Evolutionary conservation across 2,113 vertebrate genomes (phyloP).

Genomic region (Alces alces): DNA sequence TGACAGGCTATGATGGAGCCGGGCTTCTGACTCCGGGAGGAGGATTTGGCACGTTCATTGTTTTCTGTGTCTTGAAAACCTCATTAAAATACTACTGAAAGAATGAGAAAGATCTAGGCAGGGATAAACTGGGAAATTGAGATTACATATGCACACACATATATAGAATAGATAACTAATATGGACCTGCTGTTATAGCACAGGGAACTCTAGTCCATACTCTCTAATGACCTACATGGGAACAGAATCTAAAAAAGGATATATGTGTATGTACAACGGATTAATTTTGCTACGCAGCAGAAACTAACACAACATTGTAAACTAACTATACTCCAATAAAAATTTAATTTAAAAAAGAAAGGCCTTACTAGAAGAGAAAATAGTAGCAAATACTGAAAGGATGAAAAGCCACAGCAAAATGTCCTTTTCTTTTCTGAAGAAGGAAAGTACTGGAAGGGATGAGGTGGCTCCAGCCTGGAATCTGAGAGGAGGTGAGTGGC

Average conservation of each 20-base stretch:
- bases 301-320: background rate
- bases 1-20: background rate
- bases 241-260: background rate
- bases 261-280: background rate
- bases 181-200: background rate
- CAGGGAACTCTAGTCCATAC: background rate
- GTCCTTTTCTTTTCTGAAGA: background rate
- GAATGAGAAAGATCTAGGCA: background rate
- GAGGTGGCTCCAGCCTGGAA: too few species aligned
- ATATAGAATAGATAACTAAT: background rate
- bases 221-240: background rate
- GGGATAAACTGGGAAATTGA: background rate
- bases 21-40: background rate
- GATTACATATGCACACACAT: background rate
- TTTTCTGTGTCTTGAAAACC: background rate
- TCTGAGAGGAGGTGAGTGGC: rapidly evolving
- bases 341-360: background rate
- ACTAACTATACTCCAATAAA: background rate
- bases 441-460: background rate
- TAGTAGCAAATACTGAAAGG: background rate
- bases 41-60: background rate
- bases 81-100: background rate
- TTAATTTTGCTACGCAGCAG: background rate
- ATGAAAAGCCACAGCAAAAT: background rate
- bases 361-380: background rate